phyloP scores from a whole-genome alignment of 2,888 invertebrate genomes.

The Pteria penguin region DNA sequence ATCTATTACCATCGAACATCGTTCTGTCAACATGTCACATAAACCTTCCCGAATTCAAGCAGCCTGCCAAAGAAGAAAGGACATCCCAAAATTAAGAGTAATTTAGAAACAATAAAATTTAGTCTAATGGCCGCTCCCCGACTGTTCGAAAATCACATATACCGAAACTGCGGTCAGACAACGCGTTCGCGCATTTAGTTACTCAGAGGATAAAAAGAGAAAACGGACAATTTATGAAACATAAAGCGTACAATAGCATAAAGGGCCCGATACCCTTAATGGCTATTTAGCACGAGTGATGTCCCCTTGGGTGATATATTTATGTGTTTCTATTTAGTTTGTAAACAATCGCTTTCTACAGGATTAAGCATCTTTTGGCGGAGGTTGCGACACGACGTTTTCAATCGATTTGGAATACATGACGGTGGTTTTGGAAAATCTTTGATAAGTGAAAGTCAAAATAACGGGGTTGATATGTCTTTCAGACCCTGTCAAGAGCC shows the following conservation, averaged over 20 bases:
- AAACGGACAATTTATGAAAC: background rate
- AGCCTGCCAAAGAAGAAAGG: background rate
- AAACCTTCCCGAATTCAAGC: background rate
- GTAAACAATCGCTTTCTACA: background rate
- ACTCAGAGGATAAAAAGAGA: background rate
- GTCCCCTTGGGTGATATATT: conserved; percentile 23
- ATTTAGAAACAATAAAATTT: conserved; percentile 25
- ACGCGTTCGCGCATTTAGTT: background rate
- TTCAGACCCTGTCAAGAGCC: background rate
- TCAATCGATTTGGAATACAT: background rate
- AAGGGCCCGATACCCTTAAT: conserved; percentile 29
- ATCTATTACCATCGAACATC: background rate
- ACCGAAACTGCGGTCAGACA: background rate
- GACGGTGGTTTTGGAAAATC: background rate
- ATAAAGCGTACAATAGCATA: background rate
- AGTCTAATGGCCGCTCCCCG: conserved; percentile 5
- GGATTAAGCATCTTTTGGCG: background rate
- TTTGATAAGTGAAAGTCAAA: background rate
- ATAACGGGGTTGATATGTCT: background rate
- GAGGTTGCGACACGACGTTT: background rate
- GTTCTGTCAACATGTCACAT: background rate
- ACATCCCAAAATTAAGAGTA: conserved; percentile 7
- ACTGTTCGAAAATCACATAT: background rate
- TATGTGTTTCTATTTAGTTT: conserved; percentile 18
- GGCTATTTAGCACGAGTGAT: conserved; percentile 25